Evolutionary conservation across 2,113 vertebrate species (phyloP).

Genomic region (Etheostoma spectabile): DNA sequence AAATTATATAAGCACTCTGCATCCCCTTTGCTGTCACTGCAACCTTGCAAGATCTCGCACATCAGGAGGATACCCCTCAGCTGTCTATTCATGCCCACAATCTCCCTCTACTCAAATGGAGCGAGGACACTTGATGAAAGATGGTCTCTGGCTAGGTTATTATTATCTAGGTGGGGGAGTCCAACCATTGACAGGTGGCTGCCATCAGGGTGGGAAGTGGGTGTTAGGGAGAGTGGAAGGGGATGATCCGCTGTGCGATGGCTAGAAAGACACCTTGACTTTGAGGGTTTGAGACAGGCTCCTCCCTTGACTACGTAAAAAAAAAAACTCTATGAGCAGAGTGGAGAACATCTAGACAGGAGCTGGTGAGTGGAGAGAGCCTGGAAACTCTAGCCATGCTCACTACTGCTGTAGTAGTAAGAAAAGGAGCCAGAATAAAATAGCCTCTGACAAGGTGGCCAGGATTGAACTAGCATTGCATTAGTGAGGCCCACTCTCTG

Average conservation of each 20-base stretch:
- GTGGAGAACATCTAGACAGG: constrained; percentile 36
- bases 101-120: constrained; percentile 60
- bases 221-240: constrained; percentile 40
- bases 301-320: constrained; percentile 16
- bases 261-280: constrained; percentile 61
- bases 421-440: constrained; percentile 56
- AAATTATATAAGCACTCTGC: constrained; percentile 41
- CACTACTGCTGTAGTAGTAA: constrained; percentile 18
- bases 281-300: constrained; percentile 49
- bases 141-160: constrained; percentile 58
- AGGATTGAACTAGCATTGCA: constrained; percentile 77
- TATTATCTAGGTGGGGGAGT: constrained; percentile 62
- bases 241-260: constrained; percentile 17
- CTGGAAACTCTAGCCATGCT: constrained; percentile 34
- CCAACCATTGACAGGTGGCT: constrained; percentile 66
- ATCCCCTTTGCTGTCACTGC: constrained; percentile 51
- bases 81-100: constrained; percentile 42
- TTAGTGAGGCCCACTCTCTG: constrained; percentile 58
- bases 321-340: neutral
- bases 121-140: constrained; percentile 58
- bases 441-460: constrained; percentile 66
- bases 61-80: constrained; percentile 40
- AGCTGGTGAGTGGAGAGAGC: constrained; percentile 27
- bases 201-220: constrained; percentile 54
- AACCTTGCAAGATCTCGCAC: constrained; percentile 41